Evolutionary conservation across 2,113 vertebrate genomes (phyloP), one percentile per base, ranked within the genome.

Genomic region (Halichoeres trimaculatus): DNA sequence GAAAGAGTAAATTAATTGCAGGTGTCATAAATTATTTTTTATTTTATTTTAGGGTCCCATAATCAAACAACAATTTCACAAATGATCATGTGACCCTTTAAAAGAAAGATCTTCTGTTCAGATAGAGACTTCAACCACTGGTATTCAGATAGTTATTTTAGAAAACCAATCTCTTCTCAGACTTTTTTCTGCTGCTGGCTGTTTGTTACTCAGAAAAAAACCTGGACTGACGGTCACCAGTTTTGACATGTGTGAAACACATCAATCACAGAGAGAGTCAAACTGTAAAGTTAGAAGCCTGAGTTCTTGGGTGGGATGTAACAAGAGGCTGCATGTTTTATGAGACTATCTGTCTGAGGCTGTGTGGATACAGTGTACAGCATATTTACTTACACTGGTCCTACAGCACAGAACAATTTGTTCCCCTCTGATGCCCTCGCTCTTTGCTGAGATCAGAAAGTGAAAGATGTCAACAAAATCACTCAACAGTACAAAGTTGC

Each of bases 401-500:
- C 23, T 26, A 73, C 47, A 22, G 68, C 60, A 69, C 65, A 24
- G 61, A 67, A 70, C 57, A 66, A 52, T 80, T 70, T 90, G 62
- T 80, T 68, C 57, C 53, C 19, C 20, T 62, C 36, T 56, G 60
- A 58, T 84, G 56, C 8, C 7, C 17, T 62, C 40, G 24, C 16
- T 13, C 54, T 60, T 50, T 70, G 36, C 61, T 63, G n/a, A 60
- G 66, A 70, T 48, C 24, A 62, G 55, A 78, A 77, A 35, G 34
- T 58, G 2, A 70, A 36, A 59, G 43, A 83, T 56, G 56, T 8
- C 23, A 16, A 70, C 40, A 50, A 66, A 85, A 26, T 57, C 22
- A 64, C 56, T 84, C 45, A 62, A 26, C 64, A 26, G 41, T 53
- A 54, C 48, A 61, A 10, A 50, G 84, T 85, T 90, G 81, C 87